Evolutionary conservation across 2,797 vertebrate genomes (phyloP), one percentile per base, ranked within the genome.

Genomic region (Gallirallus australis): DNA sequence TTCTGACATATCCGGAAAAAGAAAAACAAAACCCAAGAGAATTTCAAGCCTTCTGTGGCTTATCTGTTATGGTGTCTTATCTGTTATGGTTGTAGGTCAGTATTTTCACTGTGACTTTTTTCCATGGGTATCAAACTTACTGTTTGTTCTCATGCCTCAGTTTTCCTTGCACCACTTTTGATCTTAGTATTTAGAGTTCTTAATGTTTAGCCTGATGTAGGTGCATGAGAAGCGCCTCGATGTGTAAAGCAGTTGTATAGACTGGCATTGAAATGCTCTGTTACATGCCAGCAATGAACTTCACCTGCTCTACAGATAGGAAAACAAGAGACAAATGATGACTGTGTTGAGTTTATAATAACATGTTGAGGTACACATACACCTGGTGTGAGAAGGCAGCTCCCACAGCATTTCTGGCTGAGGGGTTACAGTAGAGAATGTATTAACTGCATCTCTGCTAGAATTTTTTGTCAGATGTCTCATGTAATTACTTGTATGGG

Each of bases 311-410:
- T 52, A 84, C 40, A 54, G 4, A 15, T 19, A 75, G 30, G 19
- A 35, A 48, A 57, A 61, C 47, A 45, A 25, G 28, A 80, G 12
- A 71, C 14, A 66, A 86, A 21, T 13, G 25, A 20, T 61, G 33
- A 27, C 9, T n/a, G 15, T 17, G 8, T 2, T 17, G 42, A 82
- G 28, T 6, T 76, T 54, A 20, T 20, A 64, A 40, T 15, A 15
- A 52, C 27, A 5, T 4, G 16, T 12, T 56, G 59, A 23, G 39
- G n/a, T 66, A 27, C 33, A 37, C 0, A 0, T 0, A 1, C 27
- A 27, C 7, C 53, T 40, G 50, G 50, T 3, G 2, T 28, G 33
- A 80, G 37, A 28, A 28, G 42, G 7, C 11, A 83, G 60, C 16
- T 69, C 15, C 42, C 35, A n/a, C 47, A 66, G 17, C 19, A 33